Evolutionary conservation across 1,140 invertebrate genomes (phyloP).

Genomic region (Neotoxoptera formosana): DNA sequence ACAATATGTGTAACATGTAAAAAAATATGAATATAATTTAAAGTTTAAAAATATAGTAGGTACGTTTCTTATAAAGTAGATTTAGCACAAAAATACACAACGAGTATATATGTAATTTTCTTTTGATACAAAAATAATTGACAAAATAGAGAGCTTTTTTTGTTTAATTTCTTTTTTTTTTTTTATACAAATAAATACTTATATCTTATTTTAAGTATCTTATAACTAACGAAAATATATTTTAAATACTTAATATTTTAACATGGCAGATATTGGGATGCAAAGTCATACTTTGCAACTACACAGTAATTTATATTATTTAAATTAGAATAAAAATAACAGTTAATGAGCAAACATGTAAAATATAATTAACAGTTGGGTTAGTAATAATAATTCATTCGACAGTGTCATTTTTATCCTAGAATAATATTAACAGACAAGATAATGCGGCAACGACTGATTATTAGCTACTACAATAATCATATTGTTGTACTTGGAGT

Average conservation of each 20-base stretch:
- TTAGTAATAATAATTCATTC: conserved; percentile 37
- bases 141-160: conserved; percentile 53
- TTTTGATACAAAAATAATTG: conserved; percentile 45
- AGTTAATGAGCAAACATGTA: conserved; percentile 46
- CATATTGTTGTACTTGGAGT: background rate
- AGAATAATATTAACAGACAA: background rate
- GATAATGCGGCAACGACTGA: too few species aligned
- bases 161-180: conserved; percentile 33
- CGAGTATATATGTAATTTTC: background rate
- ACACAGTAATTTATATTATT: background rate
- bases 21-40: conserved; percentile 2
- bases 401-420: background rate
- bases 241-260: conserved; percentile 27
- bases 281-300: conserved; percentile 28
- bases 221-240: conserved; percentile 42
- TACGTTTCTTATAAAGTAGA: conserved; percentile 13
- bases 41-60: conserved; percentile 15
- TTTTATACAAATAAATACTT: conserved; percentile 28
- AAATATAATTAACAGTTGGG: background rate
- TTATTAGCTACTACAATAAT: background rate
- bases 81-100: conserved; percentile 17
- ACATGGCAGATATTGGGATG: conserved; percentile 46
- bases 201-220: conserved; percentile 34
- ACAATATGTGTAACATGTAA: background rate
- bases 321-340: conserved; percentile 19